Evolutionary conservation across 2,113 vertebrate genomes (phyloP).

Genomic region (Bombycilla garrulus): DNA sequence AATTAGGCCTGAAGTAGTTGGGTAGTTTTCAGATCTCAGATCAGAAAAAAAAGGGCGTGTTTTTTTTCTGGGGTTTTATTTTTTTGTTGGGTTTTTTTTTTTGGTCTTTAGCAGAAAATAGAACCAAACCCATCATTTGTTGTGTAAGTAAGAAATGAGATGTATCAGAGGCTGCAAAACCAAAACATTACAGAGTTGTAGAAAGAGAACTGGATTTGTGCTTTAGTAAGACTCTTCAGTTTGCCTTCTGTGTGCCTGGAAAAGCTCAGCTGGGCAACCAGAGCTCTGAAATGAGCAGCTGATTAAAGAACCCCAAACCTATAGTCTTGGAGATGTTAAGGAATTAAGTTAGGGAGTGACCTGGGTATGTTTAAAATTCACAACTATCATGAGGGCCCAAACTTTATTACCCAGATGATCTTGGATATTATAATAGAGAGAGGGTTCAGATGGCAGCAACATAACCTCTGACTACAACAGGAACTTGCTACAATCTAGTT

Average conservation of each 20-base stretch:
- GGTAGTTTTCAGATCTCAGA: not conserved
- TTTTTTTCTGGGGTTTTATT: too few species aligned
- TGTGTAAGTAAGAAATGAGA: not conserved
- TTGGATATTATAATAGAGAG: not conserved
- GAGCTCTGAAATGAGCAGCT: not conserved
- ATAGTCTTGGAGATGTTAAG: accelerated
- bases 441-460: not conserved
- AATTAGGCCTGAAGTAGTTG: not conserved
- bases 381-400: not conserved
- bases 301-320: not conserved
- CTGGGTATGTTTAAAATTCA: not conserved
- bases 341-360: not conserved
- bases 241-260: not conserved
- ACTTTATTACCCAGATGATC: not conserved
- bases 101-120: not conserved
- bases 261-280: not conserved
- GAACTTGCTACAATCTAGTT: accelerated
- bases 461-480: not conserved
- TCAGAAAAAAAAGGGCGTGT: not conserved
- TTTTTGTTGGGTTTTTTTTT: not conserved
- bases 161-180: not conserved
- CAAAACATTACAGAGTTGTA: not conserved
- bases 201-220: not conserved
- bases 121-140: not conserved
- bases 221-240: not conserved